Conservation (phyloP, 2,797 vertebrate species). For the Macroramphosus scolopax region DNA sequence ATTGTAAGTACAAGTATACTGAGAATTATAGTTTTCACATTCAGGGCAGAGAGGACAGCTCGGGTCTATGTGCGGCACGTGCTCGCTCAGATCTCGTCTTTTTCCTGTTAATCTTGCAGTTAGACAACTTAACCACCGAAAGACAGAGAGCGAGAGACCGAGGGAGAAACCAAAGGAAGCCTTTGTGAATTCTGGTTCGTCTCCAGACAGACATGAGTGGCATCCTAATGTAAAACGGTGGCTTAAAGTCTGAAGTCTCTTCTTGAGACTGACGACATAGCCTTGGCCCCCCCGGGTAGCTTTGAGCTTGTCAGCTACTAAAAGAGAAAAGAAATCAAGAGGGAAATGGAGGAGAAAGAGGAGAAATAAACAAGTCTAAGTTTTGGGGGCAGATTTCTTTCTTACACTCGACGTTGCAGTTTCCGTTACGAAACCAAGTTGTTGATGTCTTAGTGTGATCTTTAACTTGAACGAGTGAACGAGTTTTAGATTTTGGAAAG, state of each 20-base stretch:
- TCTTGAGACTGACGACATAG: conserved; percentile 59
- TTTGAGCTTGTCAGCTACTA: conserved; percentile 30
- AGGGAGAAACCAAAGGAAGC: conserved; percentile 56
- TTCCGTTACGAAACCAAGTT: not conserved
- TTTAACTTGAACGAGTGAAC: too few relatives aligned
- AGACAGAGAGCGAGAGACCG: conserved; percentile 6
- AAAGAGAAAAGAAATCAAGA: not conserved
- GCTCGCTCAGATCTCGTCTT: conserved; percentile 67
- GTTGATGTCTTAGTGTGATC: not conserved
- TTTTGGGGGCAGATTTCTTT: conserved; percentile 28
- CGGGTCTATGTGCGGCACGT: conserved; percentile 54
- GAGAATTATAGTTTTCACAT: conserved; percentile 31
- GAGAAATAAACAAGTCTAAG: conserved; percentile 26
- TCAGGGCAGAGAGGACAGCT: conserved; percentile 30
- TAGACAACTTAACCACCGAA: conserved; percentile 49
- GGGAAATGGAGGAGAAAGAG: conserved; percentile 13
- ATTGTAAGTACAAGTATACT: too few relatives aligned
- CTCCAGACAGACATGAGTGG: conserved; percentile 65
- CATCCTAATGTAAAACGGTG: conserved; percentile 70
- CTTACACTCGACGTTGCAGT: conserved; percentile 13
- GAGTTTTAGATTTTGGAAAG: too few relatives aligned
- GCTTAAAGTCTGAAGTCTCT: conserved; percentile 58
- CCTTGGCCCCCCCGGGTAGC: conserved; percentile 32
- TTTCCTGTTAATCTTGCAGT: conserved; percentile 63
- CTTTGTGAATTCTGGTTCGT: conserved; percentile 65